These are phyloP conservation scores for Heliothis virescens DNA, from an alignment of 1,140 invertebrate genomes.

Conservation along the genomic window DNA sequence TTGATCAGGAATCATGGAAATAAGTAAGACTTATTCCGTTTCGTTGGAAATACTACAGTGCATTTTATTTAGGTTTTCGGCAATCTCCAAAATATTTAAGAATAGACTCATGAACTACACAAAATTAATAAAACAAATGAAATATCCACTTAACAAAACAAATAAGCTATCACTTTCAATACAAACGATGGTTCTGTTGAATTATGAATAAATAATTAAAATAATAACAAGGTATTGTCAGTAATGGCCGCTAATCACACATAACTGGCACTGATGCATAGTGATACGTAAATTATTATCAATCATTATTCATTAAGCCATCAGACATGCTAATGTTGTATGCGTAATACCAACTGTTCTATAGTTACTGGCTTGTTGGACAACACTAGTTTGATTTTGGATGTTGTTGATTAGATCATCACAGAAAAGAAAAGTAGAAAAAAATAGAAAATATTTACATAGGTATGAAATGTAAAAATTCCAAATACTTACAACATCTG, in stretches of 20 bases:
- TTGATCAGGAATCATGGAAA: too few species aligned
- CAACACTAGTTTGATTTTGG: not conserved
- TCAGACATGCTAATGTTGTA: constrained; percentile 34
- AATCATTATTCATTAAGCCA: constrained; percentile 39
- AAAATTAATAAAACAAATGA: not conserved
- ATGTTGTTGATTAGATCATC: not conserved
- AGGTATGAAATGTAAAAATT: too few species aligned
- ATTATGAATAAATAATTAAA: constrained; percentile 28
- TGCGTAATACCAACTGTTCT: constrained; percentile 6
- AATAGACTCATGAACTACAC: too few species aligned
- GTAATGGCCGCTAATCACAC: constrained; percentile 51
- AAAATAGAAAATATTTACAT: too few species aligned
- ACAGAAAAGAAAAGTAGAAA: too few species aligned
- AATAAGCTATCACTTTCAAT: constrained; percentile 32
- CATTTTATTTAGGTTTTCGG: too few species aligned
- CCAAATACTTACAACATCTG: too few species aligned
- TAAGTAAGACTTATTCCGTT: too few species aligned
- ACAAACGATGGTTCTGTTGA: constrained; percentile 14
- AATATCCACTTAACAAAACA: not conserved
- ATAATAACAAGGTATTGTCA: constrained; percentile 11
- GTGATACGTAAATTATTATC: constrained; percentile 42
- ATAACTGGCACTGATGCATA: constrained; percentile 49
- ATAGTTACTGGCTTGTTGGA: not conserved
- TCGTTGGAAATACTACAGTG: too few species aligned
- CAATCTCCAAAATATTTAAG: too few species aligned